These are phyloP conservation scores for Littorina saxatilis DNA, from an alignment of 1,140 invertebrate species.

Conservation along the genomic window DNA sequence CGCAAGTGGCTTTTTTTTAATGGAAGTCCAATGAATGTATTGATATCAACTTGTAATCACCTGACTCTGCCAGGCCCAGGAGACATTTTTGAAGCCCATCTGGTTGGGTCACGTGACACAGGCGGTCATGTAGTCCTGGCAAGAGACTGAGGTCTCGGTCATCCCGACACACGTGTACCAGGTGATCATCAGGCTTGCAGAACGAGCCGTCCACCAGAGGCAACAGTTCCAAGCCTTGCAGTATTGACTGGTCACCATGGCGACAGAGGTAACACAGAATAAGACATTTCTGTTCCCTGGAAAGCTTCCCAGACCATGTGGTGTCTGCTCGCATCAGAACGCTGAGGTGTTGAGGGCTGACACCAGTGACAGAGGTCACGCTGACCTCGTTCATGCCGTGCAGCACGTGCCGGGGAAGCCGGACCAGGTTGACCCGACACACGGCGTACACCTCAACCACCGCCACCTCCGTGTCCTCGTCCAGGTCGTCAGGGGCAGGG, in stretches of 20 bases:
- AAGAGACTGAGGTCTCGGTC: neutral
- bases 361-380: neutral
- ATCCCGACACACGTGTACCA: neutral
- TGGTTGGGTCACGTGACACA: neutral
- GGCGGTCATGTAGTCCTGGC: neutral
- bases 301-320: neutral
- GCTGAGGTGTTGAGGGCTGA: conserved; percentile 14
- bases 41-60: too few relatives aligned
- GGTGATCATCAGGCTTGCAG: neutral
- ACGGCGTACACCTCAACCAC: neutral
- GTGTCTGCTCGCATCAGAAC: neutral
- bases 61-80: neutral
- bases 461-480: neutral
- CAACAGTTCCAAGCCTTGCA: conserved; percentile 17
- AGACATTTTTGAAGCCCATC: neutral
- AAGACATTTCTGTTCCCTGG: neutral
- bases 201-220: conserved; percentile 22
- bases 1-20: too few relatives aligned
- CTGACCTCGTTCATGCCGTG: neutral
- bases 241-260: neutral
- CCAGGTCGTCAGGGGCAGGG: neutral
- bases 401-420: neutral
- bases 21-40: too few relatives aligned
- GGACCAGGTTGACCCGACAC: neutral
- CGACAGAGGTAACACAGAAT: conserved; percentile 13